These are phyloP conservation scores for Malurus elegans DNA, from an alignment of 2,113 vertebrate species.

Conservation along the genomic window DNA sequence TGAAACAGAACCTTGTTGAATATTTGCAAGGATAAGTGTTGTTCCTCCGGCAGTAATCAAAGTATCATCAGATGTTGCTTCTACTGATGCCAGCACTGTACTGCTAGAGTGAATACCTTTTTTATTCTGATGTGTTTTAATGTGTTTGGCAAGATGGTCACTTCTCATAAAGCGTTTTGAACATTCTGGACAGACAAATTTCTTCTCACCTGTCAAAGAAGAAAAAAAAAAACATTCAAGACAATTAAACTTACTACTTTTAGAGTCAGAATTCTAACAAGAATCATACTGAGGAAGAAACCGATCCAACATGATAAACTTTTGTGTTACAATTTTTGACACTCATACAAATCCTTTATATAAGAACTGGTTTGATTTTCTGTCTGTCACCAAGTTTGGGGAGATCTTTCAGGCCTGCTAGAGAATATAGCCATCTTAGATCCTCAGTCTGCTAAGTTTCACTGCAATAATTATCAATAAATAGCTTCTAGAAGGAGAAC, in stretches of 20 bases:
- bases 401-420: background rate
- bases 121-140: conserved; percentile 99
- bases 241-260: background rate
- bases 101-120: conserved; percentile 92
- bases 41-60: conserved; percentile 94
- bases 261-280: background rate
- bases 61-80: conserved; percentile 91
- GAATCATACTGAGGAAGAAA: background rate
- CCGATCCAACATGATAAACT: rapidly evolving
- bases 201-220: conserved; percentile 91
- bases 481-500: conserved; percentile 10
- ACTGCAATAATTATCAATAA: background rate
- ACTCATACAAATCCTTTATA: background rate
- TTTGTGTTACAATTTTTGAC: background rate
- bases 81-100: conserved; percentile 89
- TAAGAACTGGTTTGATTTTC: background rate
- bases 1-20: conserved; percentile 92
- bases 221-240: conserved; percentile 19
- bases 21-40: conserved; percentile 99
- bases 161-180: conserved; percentile 99
- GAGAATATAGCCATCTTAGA: background rate
- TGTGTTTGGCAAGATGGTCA: conserved; percentile 99
- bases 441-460: background rate
- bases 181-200: conserved; percentile 98
- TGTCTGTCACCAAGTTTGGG: background rate